Conservation (phyloP, 2,113 vertebrate genomes). For the rabbit (Oryctolagus cuniculus) region mOryCun1.1 NC_091443.1:31551501-31552000, state of each 20-base stretch:
- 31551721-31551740: not conserved
- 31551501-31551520: conserved; percentile 32
- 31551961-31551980: conserved; percentile 35
- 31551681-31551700: conserved; percentile 1
- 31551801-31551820: not conserved
- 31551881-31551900: conserved; percentile 8
- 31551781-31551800: conserved; percentile 2
- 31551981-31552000: conserved; percentile 50
- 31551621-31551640: not conserved
- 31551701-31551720: conserved; percentile 9
- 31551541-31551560: not conserved
- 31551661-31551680: conserved; percentile 40
- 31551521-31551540: not conserved
- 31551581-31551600: conserved; percentile 15
- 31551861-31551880: not conserved
- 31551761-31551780: conserved; percentile 25
- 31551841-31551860: not conserved
- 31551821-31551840: not conserved
- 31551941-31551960: conserved; percentile 42
- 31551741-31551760: not conserved
- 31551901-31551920: not conserved
- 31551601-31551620: not conserved
- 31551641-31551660: conserved; percentile 19
- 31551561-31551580: not conserved
- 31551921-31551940: not conserved